Evolutionary conservation across 2,888 invertebrate genomes (phyloP).

Genomic region (Drosophila atroscutellata): DNA sequence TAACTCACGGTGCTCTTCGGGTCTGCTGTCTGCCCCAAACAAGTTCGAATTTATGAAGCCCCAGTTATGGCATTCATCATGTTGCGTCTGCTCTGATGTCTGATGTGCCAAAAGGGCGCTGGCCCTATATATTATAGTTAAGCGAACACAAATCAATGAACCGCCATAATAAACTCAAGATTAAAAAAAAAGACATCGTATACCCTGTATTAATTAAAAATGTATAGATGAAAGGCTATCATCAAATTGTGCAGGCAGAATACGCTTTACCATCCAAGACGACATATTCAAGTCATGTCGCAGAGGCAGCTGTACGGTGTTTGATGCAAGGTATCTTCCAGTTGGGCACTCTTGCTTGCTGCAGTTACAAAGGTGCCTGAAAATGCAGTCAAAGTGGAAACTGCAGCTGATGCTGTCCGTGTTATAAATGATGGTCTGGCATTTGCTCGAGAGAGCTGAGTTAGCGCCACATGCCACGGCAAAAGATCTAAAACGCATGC

Average conservation of each 20-base stretch:
- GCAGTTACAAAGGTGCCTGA: neutral
- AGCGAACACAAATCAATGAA: slow-evolving; percentile 50
- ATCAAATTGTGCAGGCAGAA: neutral
- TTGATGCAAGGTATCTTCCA: neutral
- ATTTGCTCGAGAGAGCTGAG: slow-evolving; percentile 42
- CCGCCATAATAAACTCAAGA: slow-evolving; percentile 28
- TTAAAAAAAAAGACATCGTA: slow-evolving; percentile 10
- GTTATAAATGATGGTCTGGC: slow-evolving; percentile 72
- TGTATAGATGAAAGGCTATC: neutral
- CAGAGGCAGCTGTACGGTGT: neutral
- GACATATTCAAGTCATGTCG: neutral
- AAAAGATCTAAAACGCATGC: slow-evolving; percentile 72
- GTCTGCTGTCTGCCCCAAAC: slow-evolving; percentile 2
- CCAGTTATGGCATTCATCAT: slow-evolving; percentile 54
- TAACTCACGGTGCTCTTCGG: neutral
- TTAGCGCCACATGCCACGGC: slow-evolving; percentile 77
- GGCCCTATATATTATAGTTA: slow-evolving; percentile 44
- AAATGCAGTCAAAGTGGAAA: neutral
- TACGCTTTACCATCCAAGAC: neutral
- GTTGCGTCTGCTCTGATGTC: slow-evolving; percentile 30
- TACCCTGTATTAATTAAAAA: slow-evolving; percentile 4
- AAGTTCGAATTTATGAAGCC: slow-evolving; percentile 57
- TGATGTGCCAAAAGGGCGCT: slow-evolving; percentile 56
- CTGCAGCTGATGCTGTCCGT: slow-evolving; percentile 37
- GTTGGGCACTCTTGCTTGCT: neutral